phyloP scores from a whole-genome alignment of 53 echinoderm and acorn worm genomes.

The Mesocentrotus franciscanus region DNA sequence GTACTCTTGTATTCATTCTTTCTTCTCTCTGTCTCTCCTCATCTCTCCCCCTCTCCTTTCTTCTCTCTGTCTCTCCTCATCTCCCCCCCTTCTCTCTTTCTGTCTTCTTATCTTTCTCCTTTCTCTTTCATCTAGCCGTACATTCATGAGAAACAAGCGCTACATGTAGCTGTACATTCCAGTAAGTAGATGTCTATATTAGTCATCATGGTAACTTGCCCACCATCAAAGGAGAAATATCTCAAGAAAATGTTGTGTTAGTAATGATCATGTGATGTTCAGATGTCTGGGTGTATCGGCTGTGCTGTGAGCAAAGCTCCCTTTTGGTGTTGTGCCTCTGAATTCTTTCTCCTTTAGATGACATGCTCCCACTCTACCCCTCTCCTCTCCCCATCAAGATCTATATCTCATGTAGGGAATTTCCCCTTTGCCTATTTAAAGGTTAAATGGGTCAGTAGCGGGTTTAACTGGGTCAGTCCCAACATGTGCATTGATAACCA shows the following conservation, averaged over 20 bases:
- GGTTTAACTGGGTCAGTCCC: neutral
- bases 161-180: neutral
- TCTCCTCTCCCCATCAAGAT: neutral
- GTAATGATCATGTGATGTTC: neutral
- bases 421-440: neutral
- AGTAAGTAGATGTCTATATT: neutral
- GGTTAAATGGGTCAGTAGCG: neutral
- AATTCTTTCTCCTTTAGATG: neutral
- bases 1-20: neutral
- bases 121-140: neutral
- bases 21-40: slow-evolving; percentile 17
- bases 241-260: neutral
- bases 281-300: neutral
- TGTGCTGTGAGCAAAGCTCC: neutral
- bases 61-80: no score
- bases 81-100: neutral
- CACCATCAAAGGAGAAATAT: neutral
- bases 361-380: neutral
- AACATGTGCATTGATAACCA: neutral
- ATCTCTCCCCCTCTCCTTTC: neutral
- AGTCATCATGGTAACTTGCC: neutral
- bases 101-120: neutral
- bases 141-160: neutral
- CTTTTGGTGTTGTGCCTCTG: neutral
- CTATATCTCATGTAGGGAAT: neutral